Evolutionary conservation across 2,888 invertebrate species (phyloP).

Genomic region (Metellina segmentata): DNA sequence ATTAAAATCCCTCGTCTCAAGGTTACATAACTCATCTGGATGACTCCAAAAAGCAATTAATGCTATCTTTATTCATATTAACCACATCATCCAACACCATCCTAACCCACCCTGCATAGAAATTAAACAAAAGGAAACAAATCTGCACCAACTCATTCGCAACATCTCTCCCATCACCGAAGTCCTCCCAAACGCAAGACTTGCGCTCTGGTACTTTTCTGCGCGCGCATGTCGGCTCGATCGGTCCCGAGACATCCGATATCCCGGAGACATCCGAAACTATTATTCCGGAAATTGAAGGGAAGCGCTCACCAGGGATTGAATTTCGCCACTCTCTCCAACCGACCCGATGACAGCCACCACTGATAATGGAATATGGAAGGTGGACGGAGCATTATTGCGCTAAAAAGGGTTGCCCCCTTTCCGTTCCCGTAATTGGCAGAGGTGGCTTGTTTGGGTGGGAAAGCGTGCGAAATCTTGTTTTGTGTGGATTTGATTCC

Average conservation of each 20-base stretch:
- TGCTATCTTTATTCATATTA: too few relatives aligned
- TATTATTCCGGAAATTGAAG: constrained; percentile 77
- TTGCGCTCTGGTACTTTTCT: constrained; percentile 47
- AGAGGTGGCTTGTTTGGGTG: constrained; percentile 22
- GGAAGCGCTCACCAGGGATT: constrained; percentile 71
- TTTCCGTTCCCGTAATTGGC: constrained; percentile 56
- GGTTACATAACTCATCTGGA: too few relatives aligned
- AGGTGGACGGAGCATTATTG: constrained; percentile 28
- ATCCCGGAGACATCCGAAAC: constrained; percentile 73
- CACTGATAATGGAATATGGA: constrained; percentile 64
- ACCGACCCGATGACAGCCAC: constrained; percentile 67
- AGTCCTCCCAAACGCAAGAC: not conserved
- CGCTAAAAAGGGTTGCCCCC: constrained; percentile 68
- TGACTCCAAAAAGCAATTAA: too few relatives aligned
- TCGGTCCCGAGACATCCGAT: constrained; percentile 72
- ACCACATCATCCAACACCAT: too few relatives aligned
- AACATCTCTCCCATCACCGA: not conserved
- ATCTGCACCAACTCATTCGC: not conserved
- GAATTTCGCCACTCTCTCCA: constrained; percentile 66
- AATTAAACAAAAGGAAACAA: not conserved
- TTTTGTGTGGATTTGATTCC: not conserved
- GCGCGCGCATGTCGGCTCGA: constrained; percentile 30
- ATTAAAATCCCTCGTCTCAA: too few relatives aligned
- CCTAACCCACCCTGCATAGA: not conserved
- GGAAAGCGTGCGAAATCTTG: not conserved